These are phyloP conservation scores for Chroicocephalus ridibundus DNA, from an alignment of 2,113 vertebrate genomes.

Conservation along the genomic window DNA sequence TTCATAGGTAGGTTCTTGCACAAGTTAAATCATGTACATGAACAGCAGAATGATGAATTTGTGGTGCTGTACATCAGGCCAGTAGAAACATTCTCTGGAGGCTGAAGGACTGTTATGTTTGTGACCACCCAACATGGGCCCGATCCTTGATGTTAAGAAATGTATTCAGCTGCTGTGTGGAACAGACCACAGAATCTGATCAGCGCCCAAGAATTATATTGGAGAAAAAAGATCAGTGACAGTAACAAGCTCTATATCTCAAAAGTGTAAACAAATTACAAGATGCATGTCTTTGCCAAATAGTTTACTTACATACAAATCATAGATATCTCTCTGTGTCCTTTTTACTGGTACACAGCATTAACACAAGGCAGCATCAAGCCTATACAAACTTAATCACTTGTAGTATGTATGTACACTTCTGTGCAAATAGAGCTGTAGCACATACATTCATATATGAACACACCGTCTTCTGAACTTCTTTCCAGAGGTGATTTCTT, in stretches of 20 bases:
- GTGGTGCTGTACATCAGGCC: not conserved
- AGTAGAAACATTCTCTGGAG: not conserved
- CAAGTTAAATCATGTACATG: not conserved
- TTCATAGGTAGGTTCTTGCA: not conserved
- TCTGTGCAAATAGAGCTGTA: not conserved
- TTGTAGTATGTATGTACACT: not conserved
- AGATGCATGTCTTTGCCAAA: not conserved
- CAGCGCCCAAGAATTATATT: not conserved
- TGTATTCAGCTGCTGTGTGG: not conserved
- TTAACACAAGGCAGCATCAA: not conserved
- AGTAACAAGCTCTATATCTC: not conserved
- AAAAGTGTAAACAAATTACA: not conserved
- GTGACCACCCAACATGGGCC: not conserved
- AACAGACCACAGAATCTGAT: not conserved
- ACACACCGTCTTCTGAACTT: not conserved
- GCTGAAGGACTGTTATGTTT: not conserved
- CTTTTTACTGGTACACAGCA: not conserved
- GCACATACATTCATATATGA: not conserved
- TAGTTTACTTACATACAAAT: not conserved
- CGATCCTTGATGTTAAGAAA: not conserved
- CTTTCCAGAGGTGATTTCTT: not conserved
- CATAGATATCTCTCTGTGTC: not conserved
- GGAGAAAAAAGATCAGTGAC: not conserved
- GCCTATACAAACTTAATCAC: not conserved
- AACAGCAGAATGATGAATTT: not conserved